Conservation (phyloP, 2,113 vertebrate species). For the Micromys minutus region DNA sequence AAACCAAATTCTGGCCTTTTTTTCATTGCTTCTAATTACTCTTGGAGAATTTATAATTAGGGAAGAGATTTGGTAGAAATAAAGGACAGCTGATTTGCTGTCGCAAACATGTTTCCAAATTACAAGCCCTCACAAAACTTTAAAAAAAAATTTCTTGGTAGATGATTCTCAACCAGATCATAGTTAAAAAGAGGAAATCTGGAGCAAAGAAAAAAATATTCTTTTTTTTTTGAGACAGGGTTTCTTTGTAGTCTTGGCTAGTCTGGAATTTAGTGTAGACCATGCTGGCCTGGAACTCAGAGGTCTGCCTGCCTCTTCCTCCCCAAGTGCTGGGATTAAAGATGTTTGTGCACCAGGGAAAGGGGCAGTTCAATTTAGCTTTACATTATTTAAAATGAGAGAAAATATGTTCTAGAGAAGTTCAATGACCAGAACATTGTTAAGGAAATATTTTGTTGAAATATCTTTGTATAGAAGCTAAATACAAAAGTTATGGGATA, state of each 20-base stretch:
- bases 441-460: constrained; percentile 4
- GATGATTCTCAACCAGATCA: constrained; percentile 18
- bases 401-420: constrained; percentile 19
- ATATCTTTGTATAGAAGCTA: not conserved
- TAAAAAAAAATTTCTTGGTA: constrained; percentile 30
- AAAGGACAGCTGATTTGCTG: constrained; percentile 36
- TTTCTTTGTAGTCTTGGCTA: not conserved
- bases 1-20: not conserved
- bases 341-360: not conserved
- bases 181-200: constrained; percentile 45
- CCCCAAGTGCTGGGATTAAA: not conserved
- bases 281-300: not conserved
- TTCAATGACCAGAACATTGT: not conserved
- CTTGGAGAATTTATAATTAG: constrained; percentile 42
- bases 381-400: constrained; percentile 43
- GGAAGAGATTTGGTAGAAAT: constrained; percentile 40
- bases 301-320: not conserved
- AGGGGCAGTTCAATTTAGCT: constrained; percentile 51
- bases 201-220: not conserved
- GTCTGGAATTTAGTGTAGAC: not conserved
- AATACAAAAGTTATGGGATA: constrained; percentile 38
- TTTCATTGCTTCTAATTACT: constrained; percentile 46
- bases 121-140: constrained; percentile 36
- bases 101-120: constrained; percentile 24
- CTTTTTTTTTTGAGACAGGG: not conserved